Base-by-base conservation (phyloP, 1,140 invertebrate genomes). In the Aleiodes sp. region DNA sequence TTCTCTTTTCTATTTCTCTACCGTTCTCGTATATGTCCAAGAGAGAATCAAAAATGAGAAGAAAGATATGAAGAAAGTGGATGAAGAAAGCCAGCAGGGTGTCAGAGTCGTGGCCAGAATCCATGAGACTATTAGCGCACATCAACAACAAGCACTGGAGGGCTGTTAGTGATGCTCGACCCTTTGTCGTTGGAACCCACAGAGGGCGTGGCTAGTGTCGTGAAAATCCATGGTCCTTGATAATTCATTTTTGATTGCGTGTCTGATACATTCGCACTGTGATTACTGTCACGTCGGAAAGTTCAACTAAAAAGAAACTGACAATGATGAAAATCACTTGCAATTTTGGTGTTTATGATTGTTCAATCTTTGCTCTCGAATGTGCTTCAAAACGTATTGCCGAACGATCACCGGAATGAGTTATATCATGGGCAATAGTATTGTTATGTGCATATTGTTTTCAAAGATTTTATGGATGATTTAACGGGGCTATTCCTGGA, bases 181-280 rank as follows among this genome's bases (percentile, higher is more conserved):
- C 79, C 77, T 80, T 85, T 86, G 82, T 86, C 81, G 76, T 75
- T n/a, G n/a, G 68, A 14, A 12, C 46, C 46, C 52, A 63, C 52
- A 75, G 59, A 46, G 70, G 75, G 76, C 77, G 73, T 75, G 77
- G 63, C 76, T 75, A 75, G 78, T 76, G 78, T 74, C 77, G 78
- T 60, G 66, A 66, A 77, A n/a, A n/a, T n/a, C 79, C 14, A 81
- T 80, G 76, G 80, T 80, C 80, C 68, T 68, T 78, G 76, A 83
- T 85, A 84, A 85, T 84, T 86, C 82, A 86, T 83, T 83, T 82
- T 79, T 84, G 84, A 86, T 86, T 83, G 78, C 82, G 82, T 84
- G 84, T 86, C 82, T 82, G 83, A 83, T 84, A 84, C 83, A 84
- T 83, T 78, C 80, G 81, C 80, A 75, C 82, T 78, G 81, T 61